Evolutionary conservation across 2,113 vertebrate species (phyloP).

Genomic region (Rallus limicola): DNA sequence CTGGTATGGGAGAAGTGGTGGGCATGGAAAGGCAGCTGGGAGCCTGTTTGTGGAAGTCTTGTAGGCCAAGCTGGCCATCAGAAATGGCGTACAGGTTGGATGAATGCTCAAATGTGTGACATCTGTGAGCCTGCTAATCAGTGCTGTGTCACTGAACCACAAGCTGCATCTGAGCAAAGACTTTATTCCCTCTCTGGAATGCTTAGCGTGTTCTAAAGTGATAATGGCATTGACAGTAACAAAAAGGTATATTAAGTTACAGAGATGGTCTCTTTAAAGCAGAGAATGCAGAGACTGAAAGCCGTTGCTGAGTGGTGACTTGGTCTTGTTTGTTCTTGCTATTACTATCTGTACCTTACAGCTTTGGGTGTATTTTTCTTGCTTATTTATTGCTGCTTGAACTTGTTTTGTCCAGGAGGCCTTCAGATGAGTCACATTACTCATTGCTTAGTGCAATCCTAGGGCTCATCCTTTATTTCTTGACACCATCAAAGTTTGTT

Average conservation of each 20-base stretch:
- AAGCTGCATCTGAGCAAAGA: not conserved
- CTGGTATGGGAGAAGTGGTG: not conserved
- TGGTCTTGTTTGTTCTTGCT: not conserved
- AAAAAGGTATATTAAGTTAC: not conserved
- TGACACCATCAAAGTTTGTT: not conserved
- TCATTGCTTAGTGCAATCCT: constrained; percentile 11
- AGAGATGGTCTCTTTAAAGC: not conserved
- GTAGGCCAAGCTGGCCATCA: not conserved
- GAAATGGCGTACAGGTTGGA: not conserved
- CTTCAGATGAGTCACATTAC: not conserved
- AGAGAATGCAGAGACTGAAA: not conserved
- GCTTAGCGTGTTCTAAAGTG: not conserved
- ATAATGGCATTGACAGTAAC: not conserved
- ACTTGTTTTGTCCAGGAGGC: constrained; percentile 23
- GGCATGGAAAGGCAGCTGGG: not conserved
- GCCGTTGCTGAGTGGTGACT: not conserved
- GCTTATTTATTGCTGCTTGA: constrained; percentile 30
- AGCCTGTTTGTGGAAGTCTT: not conserved
- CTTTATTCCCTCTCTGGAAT: not conserved
- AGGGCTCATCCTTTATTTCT: constrained; percentile 23
- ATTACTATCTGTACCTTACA: not conserved
- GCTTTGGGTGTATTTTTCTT: constrained; percentile 5
- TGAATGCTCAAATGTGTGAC: not conserved
- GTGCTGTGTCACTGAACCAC: not conserved
- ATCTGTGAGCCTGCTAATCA: not conserved